A percentile compares a stretch with the other conserved stretches of the same genome.
Evolutionary conservation across 2,113 vertebrate species (phyloP).

Genomic region (Brevimyrus niger): DNA sequence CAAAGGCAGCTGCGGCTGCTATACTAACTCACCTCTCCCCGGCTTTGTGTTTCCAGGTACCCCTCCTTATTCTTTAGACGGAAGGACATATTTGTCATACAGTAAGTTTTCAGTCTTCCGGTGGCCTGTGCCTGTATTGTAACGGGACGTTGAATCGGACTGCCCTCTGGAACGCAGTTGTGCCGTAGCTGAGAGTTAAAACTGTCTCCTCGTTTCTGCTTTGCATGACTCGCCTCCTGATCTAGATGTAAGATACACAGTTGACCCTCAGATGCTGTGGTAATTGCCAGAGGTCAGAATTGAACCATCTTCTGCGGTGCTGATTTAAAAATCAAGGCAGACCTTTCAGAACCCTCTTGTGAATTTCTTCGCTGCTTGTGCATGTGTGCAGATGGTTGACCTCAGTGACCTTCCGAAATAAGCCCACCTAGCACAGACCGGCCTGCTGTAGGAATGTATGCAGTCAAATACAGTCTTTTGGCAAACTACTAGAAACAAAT

Average conservation of each 20-base stretch:
- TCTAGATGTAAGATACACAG: not conserved
- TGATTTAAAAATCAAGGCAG: not conserved
- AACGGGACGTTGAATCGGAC: not conserved
- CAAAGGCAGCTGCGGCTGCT: conserved; percentile 17
- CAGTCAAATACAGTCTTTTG: not conserved
- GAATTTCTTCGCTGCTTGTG: not conserved
- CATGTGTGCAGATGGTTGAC: not conserved
- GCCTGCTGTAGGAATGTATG: not conserved
- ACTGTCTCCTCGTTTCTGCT: not conserved
- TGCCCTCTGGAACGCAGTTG: not conserved
- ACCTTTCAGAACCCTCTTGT: not conserved
- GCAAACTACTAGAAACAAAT: not conserved
- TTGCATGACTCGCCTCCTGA: not conserved
- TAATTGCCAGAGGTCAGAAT: not conserved
- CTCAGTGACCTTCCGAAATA: not conserved
- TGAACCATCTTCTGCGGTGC: too few species aligned
- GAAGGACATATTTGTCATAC: conserved; percentile 99
- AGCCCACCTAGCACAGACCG: not conserved
- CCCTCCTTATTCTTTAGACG: conserved; percentile 98
- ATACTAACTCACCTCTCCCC: conserved; percentile 48
- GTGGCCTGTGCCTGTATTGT: conserved; percentile 17
- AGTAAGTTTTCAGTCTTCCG: conserved; percentile 73
- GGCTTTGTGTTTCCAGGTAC: conserved; percentile 79
- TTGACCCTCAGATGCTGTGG: not conserved
- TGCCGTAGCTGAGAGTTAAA: not conserved